Conservation (phyloP, 2,888 invertebrate species). For the Oxytorus armatus region DNA sequence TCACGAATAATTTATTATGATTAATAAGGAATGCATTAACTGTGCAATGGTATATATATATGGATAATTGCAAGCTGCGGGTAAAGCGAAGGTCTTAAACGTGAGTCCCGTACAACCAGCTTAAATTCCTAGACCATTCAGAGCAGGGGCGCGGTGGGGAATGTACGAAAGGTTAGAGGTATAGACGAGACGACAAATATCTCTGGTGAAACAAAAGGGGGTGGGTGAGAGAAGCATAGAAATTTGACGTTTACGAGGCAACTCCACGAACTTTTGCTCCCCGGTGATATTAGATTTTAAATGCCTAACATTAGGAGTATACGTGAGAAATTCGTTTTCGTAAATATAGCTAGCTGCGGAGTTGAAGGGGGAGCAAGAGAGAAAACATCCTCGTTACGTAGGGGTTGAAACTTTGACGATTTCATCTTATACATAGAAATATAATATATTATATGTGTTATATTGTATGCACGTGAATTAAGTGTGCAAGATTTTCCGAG, state of each 20-base stretch:
- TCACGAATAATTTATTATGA: no score
- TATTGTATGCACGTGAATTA: conserved; percentile 38
- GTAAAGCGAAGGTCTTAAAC: conserved; percentile 11
- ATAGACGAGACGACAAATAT: conserved; percentile 64
- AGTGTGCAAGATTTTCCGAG: conserved; percentile 26
- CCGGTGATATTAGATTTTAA: conserved; percentile 72
- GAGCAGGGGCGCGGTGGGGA: neutral
- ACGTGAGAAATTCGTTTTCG: neutral
- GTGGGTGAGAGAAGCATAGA: conserved; percentile 20
- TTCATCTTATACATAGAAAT: conserved; percentile 26
- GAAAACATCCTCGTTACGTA: neutral
- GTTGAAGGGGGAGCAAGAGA: neutral
- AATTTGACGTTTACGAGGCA: conserved; percentile 71
- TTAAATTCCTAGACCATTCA: conserved; percentile 47
- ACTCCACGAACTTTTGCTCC: conserved; percentile 67
- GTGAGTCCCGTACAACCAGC: conserved; percentile 13
- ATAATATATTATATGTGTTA: conserved; percentile 5
- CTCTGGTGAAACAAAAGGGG: conserved; percentile 32
- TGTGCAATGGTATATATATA: no score
- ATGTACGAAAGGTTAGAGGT: neutral
- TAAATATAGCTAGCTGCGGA: neutral
- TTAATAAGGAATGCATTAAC: no score
- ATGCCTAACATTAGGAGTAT: no score
- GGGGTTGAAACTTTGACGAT: conserved; percentile 60
- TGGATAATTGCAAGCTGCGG: conserved; percentile 24